Evolutionary conservation across 2,888 invertebrate species (phyloP).

Genomic region (Macropis europaea): DNA sequence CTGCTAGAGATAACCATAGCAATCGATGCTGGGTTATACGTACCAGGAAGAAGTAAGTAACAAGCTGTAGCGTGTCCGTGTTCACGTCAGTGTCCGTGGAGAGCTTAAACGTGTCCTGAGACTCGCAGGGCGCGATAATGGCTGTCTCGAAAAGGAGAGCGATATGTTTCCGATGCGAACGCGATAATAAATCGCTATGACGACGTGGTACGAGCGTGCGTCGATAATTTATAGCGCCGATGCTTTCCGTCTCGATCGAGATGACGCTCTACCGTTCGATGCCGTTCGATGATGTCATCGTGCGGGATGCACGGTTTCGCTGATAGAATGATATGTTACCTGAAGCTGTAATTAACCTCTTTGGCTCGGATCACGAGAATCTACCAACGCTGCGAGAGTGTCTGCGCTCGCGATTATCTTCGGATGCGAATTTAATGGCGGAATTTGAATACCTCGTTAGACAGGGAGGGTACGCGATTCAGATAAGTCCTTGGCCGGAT

Average conservation of each 20-base stretch:
- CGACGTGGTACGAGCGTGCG: conserved; percentile 27
- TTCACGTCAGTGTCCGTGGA: too few species aligned
- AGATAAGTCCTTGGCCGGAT: conserved; percentile 18
- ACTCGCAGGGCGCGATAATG: conserved; percentile 17
- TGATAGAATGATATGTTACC: conserved; percentile 28
- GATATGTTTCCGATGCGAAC: conserved; percentile 7
- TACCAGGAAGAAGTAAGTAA: too few species aligned
- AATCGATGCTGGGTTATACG: too few species aligned
- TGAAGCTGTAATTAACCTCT: conserved; percentile 57
- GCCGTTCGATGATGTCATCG: conserved; percentile 16
- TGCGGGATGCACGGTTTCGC: conserved; percentile 26
- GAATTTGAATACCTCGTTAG: conserved; percentile 45
- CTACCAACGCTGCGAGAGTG: conserved; percentile 29
- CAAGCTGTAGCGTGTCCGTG: too few species aligned
- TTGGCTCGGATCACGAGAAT: conserved; percentile 21
- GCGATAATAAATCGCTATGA: conserved; percentile 45
- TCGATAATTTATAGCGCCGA: conserved; percentile 36
- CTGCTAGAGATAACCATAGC: too few species aligned
- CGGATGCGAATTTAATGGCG: conserved; percentile 44
- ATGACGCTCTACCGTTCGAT: conserved; percentile 4
- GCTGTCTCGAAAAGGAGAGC: conserved; percentile 27
- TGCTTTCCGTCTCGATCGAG: neutral
- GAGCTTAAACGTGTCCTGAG: neutral
- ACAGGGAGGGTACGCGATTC: conserved; percentile 12
- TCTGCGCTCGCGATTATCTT: conserved; percentile 38